Base-by-base conservation (phyloP, 2,113 vertebrate species). In the Centrocercus urophasianus region DNA sequence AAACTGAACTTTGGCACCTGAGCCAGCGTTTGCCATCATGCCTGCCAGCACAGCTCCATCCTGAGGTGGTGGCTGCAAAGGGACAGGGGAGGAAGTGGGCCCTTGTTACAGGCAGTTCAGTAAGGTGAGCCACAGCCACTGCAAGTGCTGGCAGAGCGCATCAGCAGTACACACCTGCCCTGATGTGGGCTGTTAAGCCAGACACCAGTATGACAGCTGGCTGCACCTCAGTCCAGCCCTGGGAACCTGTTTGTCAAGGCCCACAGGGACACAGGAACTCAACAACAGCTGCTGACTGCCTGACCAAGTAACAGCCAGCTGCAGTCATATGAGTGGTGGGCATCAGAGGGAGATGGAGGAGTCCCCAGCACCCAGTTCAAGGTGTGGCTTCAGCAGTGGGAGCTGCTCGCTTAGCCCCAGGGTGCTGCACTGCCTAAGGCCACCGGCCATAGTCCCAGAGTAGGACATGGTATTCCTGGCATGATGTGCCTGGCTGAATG, bases 221-320 rank as follows among this genome's bases (percentile, higher is more conserved):
- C 45, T 77, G 27, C 19, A 3, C 4, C 0, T 24, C 3, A 11
- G 65, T 45, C 40, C 75, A 72, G 52, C 70, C 52, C 84, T 7
- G n/a, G 63, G 76, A 96, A 94, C 93, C 90, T 91, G 95, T 95
- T 95, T 83, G 74, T 72, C 90, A 59, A 80, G 86, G 32, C 72
- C 36, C 3, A 4, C 6, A 60, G 69, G 1, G 50, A 72, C 30
- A 11, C 1, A 15, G 74, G 70, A 83, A 32, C 75, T 77, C 38
- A 64, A 11, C 16, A 61, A 50, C 59, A 36, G 38, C 28, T 56
- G 32, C 38, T 61, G 9, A 17, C 19, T 9, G 5, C 0, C 8
- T 21, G 54, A 14, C 14, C 10, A 32, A 5, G 6, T 1, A 3
- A 34, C 22, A 32, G 1, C 59, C 34, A 36, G 11, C 57, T 56